Conservation (phyloP, 2,113 vertebrate species). For the Ceuthmochares aereus region DNA sequence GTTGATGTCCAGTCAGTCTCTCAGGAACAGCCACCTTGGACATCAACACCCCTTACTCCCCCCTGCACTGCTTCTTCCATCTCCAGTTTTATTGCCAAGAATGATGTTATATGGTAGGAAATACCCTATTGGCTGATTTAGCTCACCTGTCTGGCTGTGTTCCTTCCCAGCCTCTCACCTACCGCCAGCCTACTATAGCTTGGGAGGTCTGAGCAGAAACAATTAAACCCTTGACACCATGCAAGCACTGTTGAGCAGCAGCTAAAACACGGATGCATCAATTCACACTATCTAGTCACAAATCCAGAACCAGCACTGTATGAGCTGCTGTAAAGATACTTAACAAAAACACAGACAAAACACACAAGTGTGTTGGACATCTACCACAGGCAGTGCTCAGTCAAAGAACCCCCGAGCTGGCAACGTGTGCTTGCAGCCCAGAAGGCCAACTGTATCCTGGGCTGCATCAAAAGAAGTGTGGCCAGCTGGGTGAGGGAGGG, state of each 20-base stretch:
- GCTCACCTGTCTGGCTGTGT: not conserved
- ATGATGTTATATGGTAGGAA: not conserved
- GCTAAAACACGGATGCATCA: not conserved
- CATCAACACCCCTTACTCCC: not conserved
- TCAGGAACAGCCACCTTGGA: not conserved
- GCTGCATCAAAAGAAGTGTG: too few species aligned
- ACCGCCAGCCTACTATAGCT: too few species aligned
- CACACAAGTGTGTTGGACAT: not conserved
- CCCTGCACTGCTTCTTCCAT: not conserved
- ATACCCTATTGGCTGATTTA: not conserved
- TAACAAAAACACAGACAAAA: not conserved
- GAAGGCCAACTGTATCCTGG: too few species aligned
- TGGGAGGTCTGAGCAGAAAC: not conserved
- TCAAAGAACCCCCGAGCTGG: not conserved
- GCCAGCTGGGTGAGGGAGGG: too few species aligned
- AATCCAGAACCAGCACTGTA: not conserved
- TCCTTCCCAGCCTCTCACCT: not conserved
- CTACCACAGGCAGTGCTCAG: not conserved
- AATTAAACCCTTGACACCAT: not conserved
- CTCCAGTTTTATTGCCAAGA: not conserved
- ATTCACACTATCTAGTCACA: not conserved
- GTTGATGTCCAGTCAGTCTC: not conserved
- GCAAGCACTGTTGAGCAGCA: not conserved
- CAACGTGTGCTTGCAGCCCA: too few species aligned
- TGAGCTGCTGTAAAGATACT: not conserved